Evolutionary conservation across 2,888 invertebrate genomes (phyloP).

Genomic region (Panorpa germanica): DNA sequence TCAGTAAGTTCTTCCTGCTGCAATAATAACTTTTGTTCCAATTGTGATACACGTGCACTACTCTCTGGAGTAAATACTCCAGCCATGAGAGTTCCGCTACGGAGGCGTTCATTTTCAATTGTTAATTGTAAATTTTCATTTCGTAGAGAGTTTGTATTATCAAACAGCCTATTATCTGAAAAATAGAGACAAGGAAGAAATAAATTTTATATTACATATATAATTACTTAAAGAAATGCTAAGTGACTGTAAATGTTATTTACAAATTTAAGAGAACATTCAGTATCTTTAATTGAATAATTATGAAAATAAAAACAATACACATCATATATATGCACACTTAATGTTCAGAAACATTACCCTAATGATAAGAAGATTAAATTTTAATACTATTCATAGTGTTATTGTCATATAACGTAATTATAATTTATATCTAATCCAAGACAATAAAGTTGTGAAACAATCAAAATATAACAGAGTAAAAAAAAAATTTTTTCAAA

Average conservation of each 20-base stretch:
- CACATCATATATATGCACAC: slow-evolving; percentile 1
- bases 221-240: slow-evolving; percentile 4
- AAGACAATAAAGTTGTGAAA: background rate
- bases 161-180: slow-evolving; percentile 74
- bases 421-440: too few species aligned
- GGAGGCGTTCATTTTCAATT: slow-evolving; percentile 67
- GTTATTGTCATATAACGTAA: too few species aligned
- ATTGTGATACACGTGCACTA: slow-evolving; percentile 42
- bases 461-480: too few species aligned
- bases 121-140: slow-evolving; percentile 72
- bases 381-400: too few species aligned
- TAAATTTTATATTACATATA: slow-evolving; percentile 9
- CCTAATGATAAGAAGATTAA: too few species aligned
- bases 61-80: slow-evolving; percentile 22
- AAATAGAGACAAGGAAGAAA: too few species aligned
- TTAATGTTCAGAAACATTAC: slow-evolving; percentile 8
- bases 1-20: slow-evolving; percentile 90
- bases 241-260: slow-evolving; percentile 4
- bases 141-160: slow-evolving; percentile 59
- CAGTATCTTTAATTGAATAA: too few species aligned
- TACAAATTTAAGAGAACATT: too few species aligned
- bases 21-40: slow-evolving; percentile 70
- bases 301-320: too few species aligned
- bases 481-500: too few species aligned
- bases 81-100: slow-evolving; percentile 32